Evolutionary conservation across 2,113 vertebrate species (phyloP), one percentile per base, ranked within the genome.

Genomic region (Phrynosoma platyrhinos): DNA sequence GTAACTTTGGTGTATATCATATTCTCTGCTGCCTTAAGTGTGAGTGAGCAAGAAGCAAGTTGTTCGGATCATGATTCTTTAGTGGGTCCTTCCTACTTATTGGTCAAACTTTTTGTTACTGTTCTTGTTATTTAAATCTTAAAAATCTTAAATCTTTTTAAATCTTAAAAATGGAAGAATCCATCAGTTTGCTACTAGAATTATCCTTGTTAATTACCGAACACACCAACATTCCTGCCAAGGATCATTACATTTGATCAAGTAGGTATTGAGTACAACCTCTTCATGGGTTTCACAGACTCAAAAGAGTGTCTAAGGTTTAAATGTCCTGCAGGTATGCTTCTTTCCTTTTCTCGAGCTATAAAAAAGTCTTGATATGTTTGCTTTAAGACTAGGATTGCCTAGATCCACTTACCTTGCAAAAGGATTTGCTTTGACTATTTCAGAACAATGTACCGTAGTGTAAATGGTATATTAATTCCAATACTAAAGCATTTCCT

Each of bases 201-300:
- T 92, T 93, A 93, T 95, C 90, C 90, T 94, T 90, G 90, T 95
- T 94, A 93, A 91, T 93, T 93, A 94, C 93, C 89, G 90, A 92
- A 94, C 90, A 93, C 77, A 42, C 55, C 91, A 93, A 94, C 47
- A 90, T 92, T 92, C 80, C 83, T 92, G 92, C 92, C 89, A 93
- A 92, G 88, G 89, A 92, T 93, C 94, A 91, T 93, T 95, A 92
- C 89, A 92, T 87, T 79, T 95, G 91, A 89, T 93, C 89, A 91
- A 93, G 91, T 92, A 94, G 92, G 92, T 94, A 92, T 92, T 94
- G 93, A 87, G 86, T 86, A 85, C 84, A 78, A 83, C 52, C 71
- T 84, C 66, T 92, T 0, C 0, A 81, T 94, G 74, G 90, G 85
- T 88, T 92, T 87, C 82, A 85, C 91, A 88, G 75, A 89, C 79